Conservation (phyloP, 2,113 vertebrate species). For the Lophotis ruficrista region DNA sequence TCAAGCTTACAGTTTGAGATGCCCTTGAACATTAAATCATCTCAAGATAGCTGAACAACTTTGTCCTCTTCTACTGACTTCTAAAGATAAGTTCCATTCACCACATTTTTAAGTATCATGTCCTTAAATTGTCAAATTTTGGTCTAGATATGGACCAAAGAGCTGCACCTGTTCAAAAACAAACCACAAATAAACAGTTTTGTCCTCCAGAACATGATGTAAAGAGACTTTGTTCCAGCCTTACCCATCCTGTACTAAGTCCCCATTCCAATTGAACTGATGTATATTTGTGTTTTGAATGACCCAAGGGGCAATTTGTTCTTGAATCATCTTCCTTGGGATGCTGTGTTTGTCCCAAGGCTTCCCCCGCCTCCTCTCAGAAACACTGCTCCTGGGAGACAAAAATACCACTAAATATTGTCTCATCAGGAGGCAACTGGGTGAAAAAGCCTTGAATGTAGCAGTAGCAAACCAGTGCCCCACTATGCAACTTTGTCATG, state of each 20-base stretch:
- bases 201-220: not conserved
- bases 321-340: not conserved
- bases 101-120: not conserved
- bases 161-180: not conserved
- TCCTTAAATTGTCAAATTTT: not conserved
- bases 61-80: not conserved
- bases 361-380: accelerated
- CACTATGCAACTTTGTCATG: accelerated
- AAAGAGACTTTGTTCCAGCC: not conserved
- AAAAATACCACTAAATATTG: not conserved
- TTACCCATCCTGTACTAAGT: not conserved
- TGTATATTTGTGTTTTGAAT: not conserved
- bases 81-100: not conserved
- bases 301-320: not conserved
- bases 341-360: not conserved
- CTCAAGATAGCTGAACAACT: not conserved
- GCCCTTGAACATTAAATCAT: not conserved
- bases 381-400: not conserved
- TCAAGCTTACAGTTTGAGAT: not conserved
- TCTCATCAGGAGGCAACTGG: not conserved
- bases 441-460: not conserved
- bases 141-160: not conserved
- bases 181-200: not conserved
- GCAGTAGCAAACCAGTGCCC: not conserved
- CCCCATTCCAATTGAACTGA: not conserved